Base-by-base conservation (phyloP, 2,113 vertebrate genomes). In the Scatophagus argus region DNA sequence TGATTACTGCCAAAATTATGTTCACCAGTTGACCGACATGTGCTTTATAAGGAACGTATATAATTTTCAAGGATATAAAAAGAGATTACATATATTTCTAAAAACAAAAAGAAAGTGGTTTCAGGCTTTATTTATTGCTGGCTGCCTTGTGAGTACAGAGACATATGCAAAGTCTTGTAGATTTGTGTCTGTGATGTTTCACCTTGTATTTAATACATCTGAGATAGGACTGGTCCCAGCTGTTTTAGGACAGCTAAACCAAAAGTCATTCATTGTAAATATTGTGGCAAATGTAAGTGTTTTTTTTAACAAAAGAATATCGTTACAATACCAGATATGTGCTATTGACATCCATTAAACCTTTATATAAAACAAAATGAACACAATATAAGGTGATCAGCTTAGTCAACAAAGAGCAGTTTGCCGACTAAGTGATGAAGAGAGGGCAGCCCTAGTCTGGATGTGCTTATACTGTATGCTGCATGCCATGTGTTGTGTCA, bases 111-210 rank as follows among this genome's bases (percentile, higher is more conserved):
- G 66, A 14, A 79, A 77, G 21, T 71, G 68, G 80, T 39, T 10
- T 81, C 74, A 54, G 60, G 49, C 55, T 83, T 59, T 52, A 55
- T 75, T 93, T 94, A 93, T 93, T 94, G 92, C 93, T 90, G 74
- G 51, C 71, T 84, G 62, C 78, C 84, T 71, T 82, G n/a, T 61
- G 61, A 76, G 75, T 44, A 78, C 60, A 81, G 58, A 77, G 49
- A 66, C 46, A 43, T 72, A 71, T 74, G 61, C 44, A 65, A 58
- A 65, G 64, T 32, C 43, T 14, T 63, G 51, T 64, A 41, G 23
- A 34, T 72, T 29, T 77, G 29, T 78, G 65, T 81, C 31, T 43
- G 39, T 65, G 25, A 63, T 36, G 54, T 68, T 69, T 59, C 34
- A 65, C 7, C 19, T 52, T 47, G n/a, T 39, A 46, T 75, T 58